Conservation (phyloP, 2,888 invertebrate genomes). For the Caenorhabditis imperialis region DNA sequence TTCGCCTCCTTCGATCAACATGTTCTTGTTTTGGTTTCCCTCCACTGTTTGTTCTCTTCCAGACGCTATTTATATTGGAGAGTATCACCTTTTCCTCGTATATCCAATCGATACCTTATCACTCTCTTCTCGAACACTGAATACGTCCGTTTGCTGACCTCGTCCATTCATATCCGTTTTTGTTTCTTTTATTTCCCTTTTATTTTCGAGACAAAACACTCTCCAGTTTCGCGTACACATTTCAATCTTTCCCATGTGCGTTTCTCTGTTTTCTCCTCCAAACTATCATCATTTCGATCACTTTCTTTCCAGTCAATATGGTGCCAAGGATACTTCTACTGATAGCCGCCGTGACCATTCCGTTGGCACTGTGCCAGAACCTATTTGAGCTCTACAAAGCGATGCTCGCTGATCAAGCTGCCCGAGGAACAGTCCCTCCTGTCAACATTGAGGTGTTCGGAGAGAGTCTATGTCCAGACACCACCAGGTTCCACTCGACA, state of each 20-base stretch:
- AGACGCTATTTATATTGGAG: constrained; percentile 14
- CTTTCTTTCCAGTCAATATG: constrained; percentile 10
- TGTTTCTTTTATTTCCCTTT: constrained; percentile 30
- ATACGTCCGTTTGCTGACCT: constrained; percentile 31
- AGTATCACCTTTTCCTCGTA: not conserved
- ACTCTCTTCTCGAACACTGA: constrained; percentile 39
- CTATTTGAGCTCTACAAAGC: constrained; percentile 39
- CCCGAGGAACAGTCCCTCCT: constrained; percentile 14
- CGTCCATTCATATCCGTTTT: constrained; percentile 40
- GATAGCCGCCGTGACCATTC: not conserved
- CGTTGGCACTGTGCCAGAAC: constrained; percentile 21
- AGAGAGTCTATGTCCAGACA: constrained; percentile 60
- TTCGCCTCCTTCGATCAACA: constrained; percentile 23
- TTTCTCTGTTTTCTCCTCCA: not conserved
- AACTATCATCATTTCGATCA: not conserved
- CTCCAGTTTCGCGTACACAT: too few species aligned
- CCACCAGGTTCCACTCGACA: constrained; percentile 36
- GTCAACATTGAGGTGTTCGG: constrained; percentile 57
- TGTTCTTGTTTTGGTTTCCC: constrained; percentile 39
- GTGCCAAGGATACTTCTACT: constrained; percentile 25
- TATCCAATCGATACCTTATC: constrained; percentile 32
- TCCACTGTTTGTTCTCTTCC: not conserved
- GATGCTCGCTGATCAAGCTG: constrained; percentile 36
- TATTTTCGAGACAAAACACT: too few species aligned
- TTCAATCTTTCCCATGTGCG: not conserved